Evolutionary conservation across 2,797 vertebrate species (phyloP), one percentile per base, ranked within the genome.

Genomic region (Anableps anableps): DNA sequence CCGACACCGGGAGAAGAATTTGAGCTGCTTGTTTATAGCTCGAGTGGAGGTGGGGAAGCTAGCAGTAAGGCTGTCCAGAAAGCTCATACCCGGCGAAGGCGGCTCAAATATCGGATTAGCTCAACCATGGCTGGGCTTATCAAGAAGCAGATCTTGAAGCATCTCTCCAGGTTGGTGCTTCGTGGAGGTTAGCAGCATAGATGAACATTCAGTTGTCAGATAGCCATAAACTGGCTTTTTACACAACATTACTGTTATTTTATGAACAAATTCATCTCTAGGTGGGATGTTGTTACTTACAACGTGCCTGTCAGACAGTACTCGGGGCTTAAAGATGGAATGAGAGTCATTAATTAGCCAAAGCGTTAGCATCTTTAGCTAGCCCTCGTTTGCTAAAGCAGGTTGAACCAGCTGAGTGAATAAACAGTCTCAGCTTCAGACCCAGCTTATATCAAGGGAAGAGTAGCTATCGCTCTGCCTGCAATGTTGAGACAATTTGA

Each of bases 111-210:
- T 55, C 78, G 75, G 82, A 68, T 85, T 86, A 85, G 75, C 77
- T 77, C 76, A 47, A 83, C 87, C 89, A 96, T 96, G 96, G 96
- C 96, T 21, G 96, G 96, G 47, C 93, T 96, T 84, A 96, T 96
- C 88, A 96, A 96, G 93, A 96, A 96, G 91, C 96, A 96, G 94
- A 96, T 96, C 90, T 93, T 96, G 86, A 96, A 96, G 90, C 96
- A 96, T 92, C 95, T 96, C 75, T 96, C 96, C 94, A 96, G 96
- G 96, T 96, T 86, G 92, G 96, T 95, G 10, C 29, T 38, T 50
- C 48, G 4, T 72, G 1, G 10, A 0, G 41, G 51, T 64, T 55
- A 51, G 14, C 72, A 16, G 14, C 55, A 50, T 72, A 11, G 68
- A 17, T 2, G 36, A 45, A 34, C 50, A 17, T 23, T 60, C 26